A percentile compares a stretch with the other conserved stretches of the same genome.
These are phyloP conservation scores for Corythoichthys intestinalis DNA, from an alignment of 2,113 vertebrate genomes.

Conservation along the genomic window DNA sequence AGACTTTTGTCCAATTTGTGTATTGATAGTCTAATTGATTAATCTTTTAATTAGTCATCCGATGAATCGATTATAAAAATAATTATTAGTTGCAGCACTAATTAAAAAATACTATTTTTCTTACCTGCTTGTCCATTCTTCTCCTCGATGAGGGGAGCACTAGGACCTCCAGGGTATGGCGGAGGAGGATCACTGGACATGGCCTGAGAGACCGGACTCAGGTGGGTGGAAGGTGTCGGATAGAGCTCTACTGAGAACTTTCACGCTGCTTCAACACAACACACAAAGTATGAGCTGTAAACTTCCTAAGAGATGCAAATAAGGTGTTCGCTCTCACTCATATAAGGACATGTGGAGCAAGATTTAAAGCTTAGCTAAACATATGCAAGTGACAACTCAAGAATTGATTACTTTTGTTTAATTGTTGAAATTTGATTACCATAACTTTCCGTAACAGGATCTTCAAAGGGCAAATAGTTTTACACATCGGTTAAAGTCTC, in stretches of 20 bases:
- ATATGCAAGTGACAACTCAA: no score
- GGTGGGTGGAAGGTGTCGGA: slow-evolving; percentile 18
- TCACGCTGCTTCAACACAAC: slow-evolving; percentile 15
- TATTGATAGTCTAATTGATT: no score
- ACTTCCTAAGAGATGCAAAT: slow-evolving; percentile 16
- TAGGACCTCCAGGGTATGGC: slow-evolving; percentile 90
- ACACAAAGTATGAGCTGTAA: slow-evolving; percentile 8
- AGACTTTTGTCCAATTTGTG: no score
- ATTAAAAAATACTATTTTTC: neutral
- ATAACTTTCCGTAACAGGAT: no score
- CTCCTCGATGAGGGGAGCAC: slow-evolving; percentile 84
- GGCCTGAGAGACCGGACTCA: slow-evolving; percentile 32
- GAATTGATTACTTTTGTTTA: no score
- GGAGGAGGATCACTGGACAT: slow-evolving; percentile 93
- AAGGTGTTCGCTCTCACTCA: neutral
- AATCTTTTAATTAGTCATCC: no score
- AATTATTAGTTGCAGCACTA: no score
- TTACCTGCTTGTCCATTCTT: slow-evolving; percentile 88
- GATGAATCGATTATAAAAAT: no score
- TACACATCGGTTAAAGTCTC: no score
- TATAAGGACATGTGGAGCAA: neutral
- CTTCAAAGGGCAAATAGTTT: no score
- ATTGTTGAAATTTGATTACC: no score
- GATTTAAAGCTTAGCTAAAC: no score
- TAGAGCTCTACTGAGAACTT: slow-evolving; percentile 26